Evolutionary conservation across 1,140 invertebrate species (phyloP), one percentile per base, ranked within the genome.

Genomic region (Drosophila sechellia): DNA sequence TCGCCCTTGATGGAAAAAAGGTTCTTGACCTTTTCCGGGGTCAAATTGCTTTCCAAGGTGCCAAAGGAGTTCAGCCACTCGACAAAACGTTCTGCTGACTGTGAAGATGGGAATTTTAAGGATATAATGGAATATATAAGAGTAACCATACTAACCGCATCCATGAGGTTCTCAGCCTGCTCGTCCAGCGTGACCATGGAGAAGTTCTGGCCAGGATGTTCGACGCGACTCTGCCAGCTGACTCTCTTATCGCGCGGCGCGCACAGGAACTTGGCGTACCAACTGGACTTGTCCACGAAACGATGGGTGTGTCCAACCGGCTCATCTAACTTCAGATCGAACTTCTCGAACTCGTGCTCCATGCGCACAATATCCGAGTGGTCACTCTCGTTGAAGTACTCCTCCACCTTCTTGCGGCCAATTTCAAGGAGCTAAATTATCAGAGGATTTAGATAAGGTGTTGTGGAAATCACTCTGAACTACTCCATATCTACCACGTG

Each of bases 111-210:
- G 10, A 5, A 4, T 43, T 11, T 20, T 43, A 20, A 39, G 37
- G 1, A 31, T 10, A 13, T 12, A 1, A 15, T 10, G 3, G 1
- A 10, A 20, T 0, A 4, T 3, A 43, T 13, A 5, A 2, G 11
- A 27, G 17, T 11, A 10, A 27, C n/a, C 17, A 8, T 20, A 75
- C 73, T 66, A 22, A 91, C 91, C 37, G 90, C 90, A 79, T 92
- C 91, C 91, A 92, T 92, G 10, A 92, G 54, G 35, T 92, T 75
- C 34, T 92, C 91, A 0, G 91, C 90, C 39, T 92, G 90, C 20
- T 92, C 91, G 31, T 92, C 90, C 1, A 92, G 66, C 0, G 84
- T 84, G 10, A 86, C 73, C 0, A 46, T 35, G 1, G 56, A 61
- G 8, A 64, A 68, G 8, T 79, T 57, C 6, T 69, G 64, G 6